Evolutionary conservation across 2,888 invertebrate genomes (phyloP).

Genomic region (Autographa gamma): DNA sequence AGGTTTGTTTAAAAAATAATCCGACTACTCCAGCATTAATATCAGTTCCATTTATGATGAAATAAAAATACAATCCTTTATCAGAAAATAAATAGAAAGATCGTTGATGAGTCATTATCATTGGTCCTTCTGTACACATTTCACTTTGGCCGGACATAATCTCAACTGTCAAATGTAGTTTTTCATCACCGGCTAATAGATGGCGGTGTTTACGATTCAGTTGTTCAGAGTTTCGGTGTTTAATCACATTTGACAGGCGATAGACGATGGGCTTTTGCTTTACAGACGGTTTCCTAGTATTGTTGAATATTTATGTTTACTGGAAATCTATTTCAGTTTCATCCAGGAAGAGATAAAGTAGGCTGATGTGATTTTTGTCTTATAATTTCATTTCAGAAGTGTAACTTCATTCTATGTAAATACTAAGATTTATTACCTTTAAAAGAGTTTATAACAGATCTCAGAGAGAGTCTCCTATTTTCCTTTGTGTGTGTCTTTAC

Average conservation of each 20-base stretch:
- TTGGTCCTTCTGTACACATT: constrained; percentile 29
- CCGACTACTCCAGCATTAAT: no score
- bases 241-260: constrained; percentile 49
- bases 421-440: no score
- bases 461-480: no score
- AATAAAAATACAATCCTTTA: no score
- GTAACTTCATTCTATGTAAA: no score
- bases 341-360: not conserved
- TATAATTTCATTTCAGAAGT: not conserved
- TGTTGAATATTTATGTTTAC: not conserved
- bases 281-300: constrained; percentile 8
- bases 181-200: constrained; percentile 67
- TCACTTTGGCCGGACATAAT: constrained; percentile 44
- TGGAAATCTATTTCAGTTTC: not conserved
- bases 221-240: constrained; percentile 43
- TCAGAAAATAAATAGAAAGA: no score
- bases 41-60: no score
- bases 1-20: no score
- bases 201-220: constrained; percentile 62
- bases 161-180: constrained; percentile 65
- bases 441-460: no score
- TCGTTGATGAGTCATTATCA: not conserved
- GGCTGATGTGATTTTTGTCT: not conserved
- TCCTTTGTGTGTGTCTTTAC: no score
- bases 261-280: constrained; percentile 36